phyloP scores from a whole-genome alignment of 2,888 invertebrate genomes.

The Pocota personata region DNA sequence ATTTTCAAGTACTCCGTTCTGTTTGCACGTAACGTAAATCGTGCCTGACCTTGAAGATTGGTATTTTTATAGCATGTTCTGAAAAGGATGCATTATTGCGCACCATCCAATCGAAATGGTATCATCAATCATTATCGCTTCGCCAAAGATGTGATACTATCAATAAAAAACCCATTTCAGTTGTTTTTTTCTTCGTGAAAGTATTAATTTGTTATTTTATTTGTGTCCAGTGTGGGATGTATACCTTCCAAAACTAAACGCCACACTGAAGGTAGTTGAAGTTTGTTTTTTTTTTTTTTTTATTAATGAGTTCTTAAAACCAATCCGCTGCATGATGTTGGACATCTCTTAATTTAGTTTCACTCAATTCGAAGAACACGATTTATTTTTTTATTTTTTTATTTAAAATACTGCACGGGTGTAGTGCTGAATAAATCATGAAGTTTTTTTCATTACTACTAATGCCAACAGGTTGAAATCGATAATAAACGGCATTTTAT shows the following conservation, averaged over 20 bases:
- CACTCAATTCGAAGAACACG: background rate
- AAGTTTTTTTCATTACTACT: background rate
- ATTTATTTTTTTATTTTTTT: background rate
- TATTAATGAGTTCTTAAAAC: background rate
- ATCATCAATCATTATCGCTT: slow-evolving; percentile 17
- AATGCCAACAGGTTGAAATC: slow-evolving; percentile 11
- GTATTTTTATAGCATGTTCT: background rate
- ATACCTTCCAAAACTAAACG: background rate
- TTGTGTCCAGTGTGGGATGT: background rate
- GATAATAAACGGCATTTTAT: background rate
- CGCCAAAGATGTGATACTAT: background rate
- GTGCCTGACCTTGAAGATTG: slow-evolving; percentile 7
- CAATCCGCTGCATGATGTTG: background rate
- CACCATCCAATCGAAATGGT: slow-evolving; percentile 1
- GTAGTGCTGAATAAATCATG: slow-evolving; percentile 17
- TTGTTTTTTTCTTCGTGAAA: background rate
- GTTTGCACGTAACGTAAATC: background rate
- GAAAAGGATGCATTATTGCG: slow-evolving; percentile 7
- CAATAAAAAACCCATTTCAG: background rate
- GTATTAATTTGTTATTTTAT: background rate
- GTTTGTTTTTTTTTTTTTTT: background rate
- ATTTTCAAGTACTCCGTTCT: background rate
- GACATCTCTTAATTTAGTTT: background rate
- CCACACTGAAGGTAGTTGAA: background rate
- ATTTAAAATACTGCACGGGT: background rate